Evolutionary conservation across 2,113 vertebrate genomes (phyloP).

Genomic region (Gobio gobio): DNA sequence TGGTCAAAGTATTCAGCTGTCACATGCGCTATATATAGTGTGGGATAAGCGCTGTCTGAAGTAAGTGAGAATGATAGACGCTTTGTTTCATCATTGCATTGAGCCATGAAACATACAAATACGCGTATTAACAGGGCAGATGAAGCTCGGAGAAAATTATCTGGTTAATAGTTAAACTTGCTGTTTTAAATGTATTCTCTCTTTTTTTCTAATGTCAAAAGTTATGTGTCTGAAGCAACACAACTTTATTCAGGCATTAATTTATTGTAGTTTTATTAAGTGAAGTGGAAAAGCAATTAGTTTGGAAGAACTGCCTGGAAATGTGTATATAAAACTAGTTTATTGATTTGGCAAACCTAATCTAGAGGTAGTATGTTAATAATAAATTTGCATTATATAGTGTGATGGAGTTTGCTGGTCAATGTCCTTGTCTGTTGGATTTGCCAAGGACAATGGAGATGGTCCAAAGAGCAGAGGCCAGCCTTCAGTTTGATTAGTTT

Average conservation of each 20-base stretch:
- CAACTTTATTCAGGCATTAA: background rate
- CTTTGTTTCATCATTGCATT: background rate
- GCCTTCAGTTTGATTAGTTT: background rate
- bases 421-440: background rate
- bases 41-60: conserved; percentile 63
- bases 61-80: conserved; percentile 62
- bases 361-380: background rate
- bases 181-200: background rate
- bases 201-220: background rate
- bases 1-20: conserved; percentile 89
- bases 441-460: conserved; percentile 2
- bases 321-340: conserved; percentile 1
- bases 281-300: background rate
- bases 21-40: conserved; percentile 81
- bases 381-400: background rate
- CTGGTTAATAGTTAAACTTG: background rate
- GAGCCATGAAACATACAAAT: background rate
- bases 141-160: background rate
- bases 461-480: background rate
- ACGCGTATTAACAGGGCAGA: background rate
- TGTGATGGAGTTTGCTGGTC: background rate
- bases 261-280: background rate
- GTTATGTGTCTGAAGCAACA: background rate
- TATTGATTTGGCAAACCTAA: background rate
- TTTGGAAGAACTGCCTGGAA: background rate